Evolutionary conservation across 1,140 invertebrate genomes (phyloP), one percentile per base, ranked within the genome.

Genomic region (Anoplophora glabripennis): DNA sequence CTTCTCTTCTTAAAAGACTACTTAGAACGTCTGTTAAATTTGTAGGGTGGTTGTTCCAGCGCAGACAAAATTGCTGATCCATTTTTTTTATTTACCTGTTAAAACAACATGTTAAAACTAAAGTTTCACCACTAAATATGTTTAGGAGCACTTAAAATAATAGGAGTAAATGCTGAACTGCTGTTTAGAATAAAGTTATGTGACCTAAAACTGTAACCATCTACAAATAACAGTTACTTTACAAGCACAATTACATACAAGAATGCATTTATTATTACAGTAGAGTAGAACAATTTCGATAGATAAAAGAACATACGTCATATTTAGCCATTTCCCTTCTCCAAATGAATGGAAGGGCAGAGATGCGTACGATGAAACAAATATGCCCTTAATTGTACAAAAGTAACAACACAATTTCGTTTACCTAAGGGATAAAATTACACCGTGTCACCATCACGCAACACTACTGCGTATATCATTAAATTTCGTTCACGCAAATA

Each of bases 11-110:
- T 69, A 93, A 80, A 72, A 93, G 82, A 68, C 89, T 90, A 74
- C 88, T 90, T 70, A 93, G 82, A 71, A 93, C 90, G 80, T 91
- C 89, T 70, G 90, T 92, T 76, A 94, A 81, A 80, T 93, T 93
- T 76, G 83, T 86, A 73, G 88, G 90, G 82, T 94, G 92, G 81
- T 94, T 94, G 83, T 93, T 93, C 92, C 92, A 95, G 77, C 90
- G 87, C 75, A 95, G 85, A 80, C 91, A 93, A 82, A 93, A 95
- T 83, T 94, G 91, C 85, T 93, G 92, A 83, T 93, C 90, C 88
- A 92, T 91, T 80, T 81, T 86, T 54, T 80, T 75, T 72, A 63
- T 34, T 64, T 61, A 64, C 64, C 65, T 71, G 63, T 65, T 54
- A 55, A 66, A 63, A 66, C 21, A 12, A 51, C 47, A 49, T 49